Base-by-base conservation (phyloP, 2,888 invertebrate genomes). In the Aethes cnicana region DNA sequence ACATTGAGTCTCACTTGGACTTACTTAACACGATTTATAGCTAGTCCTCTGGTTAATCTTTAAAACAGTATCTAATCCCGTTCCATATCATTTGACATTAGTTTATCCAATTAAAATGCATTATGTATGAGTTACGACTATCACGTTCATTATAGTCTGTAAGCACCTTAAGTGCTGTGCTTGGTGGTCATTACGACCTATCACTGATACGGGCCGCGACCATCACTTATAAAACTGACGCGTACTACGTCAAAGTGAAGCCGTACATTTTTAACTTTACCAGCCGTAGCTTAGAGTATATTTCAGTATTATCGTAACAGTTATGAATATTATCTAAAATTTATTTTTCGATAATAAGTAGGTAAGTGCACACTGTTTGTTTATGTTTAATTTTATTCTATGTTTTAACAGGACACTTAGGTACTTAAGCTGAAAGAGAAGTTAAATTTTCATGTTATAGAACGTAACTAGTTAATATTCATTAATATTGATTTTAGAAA, bases 131-230 rank as follows among this genome's bases (percentile, higher is more conserved):
- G 80, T 84, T 79, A 80, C 69, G 66, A 64, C 76, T 83, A 84
- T 84, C 83, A 73, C 66, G 67, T 75, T 81, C 80, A 84, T 83
- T 85, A 82, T 73, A 68, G 69, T 72, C 74, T 78, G 33, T 21
- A 78, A 75, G 75, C 65, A 64, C 65, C 68, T 72, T 83, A 80
- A 85, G 79, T 77, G 77, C 73, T 69, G 70, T 71, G 67, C 69
- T 72, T 66, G 58, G 66, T 66, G 68, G 71, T 74, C 82, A 84
- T 84, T 83, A 85, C 78, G 84, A 78, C 77, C 77, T 63, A 77
- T 80, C 84, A 79, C 63, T 71, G 81, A 77, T 81, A 75, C 70
- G 67, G 74, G 61, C 55, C 55, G 41, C 56, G 65, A 70, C 65
- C 72, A 75, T 81, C 78, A 74, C 37, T 63, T 58, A 62, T 57